Evolutionary conservation across 2,888 invertebrate genomes (phyloP).

Genomic region (Hyalella azteca): DNA sequence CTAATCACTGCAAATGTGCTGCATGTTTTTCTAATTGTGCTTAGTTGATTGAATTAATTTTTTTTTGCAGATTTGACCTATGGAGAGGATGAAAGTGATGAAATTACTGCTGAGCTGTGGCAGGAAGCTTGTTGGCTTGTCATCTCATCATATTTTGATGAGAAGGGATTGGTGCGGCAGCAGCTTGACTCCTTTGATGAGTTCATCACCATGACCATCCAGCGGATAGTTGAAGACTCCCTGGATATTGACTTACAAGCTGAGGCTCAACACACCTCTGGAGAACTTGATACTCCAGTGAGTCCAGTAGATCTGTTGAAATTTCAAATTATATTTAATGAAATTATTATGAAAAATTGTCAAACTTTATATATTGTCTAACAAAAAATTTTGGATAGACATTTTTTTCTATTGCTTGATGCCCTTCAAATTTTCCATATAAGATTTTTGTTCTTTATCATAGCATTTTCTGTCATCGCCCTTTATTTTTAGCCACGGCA

Average conservation of each 20-base stretch:
- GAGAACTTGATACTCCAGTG: conserved; percentile 86
- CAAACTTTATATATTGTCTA: too few species aligned
- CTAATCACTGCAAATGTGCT: neutral
- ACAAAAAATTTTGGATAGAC: too few species aligned
- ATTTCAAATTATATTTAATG: too few species aligned
- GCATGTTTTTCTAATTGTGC: neutral
- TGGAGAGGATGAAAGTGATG: conserved; percentile 89
- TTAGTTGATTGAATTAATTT: neutral
- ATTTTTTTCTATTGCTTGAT: too few species aligned
- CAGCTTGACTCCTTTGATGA: conserved; percentile 99
- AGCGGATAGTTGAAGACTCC: conserved; percentile 98
- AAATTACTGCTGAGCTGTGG: conserved; percentile 97
- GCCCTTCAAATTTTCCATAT: too few species aligned
- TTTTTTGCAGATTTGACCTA: conserved; percentile 53
- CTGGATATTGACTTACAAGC: conserved; percentile 96
- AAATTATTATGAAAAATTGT: too few species aligned
- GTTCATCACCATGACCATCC: conserved; percentile 99
- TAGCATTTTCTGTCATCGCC: too few species aligned
- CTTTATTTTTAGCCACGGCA: conserved; percentile 90
- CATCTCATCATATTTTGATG: conserved; percentile 99
- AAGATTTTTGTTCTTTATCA: too few species aligned
- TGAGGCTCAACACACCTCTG: conserved; percentile 95
- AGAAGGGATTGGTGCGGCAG: conserved; percentile 96
- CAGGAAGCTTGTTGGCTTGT: conserved; percentile 99
- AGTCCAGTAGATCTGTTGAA: conserved; percentile 60